Evolutionary conservation across 2,888 invertebrate species (phyloP).

Genomic region (Tridacna crocea): DNA sequence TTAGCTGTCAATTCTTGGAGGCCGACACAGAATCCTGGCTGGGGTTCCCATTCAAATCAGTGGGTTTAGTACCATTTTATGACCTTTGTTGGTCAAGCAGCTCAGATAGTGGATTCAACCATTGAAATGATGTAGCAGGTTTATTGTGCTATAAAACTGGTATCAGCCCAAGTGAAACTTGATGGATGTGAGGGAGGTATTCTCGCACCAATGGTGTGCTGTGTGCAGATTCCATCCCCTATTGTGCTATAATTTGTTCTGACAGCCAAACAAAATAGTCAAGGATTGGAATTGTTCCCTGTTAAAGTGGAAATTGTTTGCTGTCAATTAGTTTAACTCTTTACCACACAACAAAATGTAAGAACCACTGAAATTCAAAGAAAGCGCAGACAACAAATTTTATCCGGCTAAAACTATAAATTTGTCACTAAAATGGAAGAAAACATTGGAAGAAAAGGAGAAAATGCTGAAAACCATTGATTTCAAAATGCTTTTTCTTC

Average conservation of each 20-base stretch:
- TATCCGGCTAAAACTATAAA: too few relatives aligned
- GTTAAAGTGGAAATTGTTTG: too few relatives aligned
- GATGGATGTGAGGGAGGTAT: constrained; percentile 36
- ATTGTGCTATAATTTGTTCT: constrained; percentile 3
- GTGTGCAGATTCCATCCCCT: constrained; percentile 3
- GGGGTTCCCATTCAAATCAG: constrained; percentile 40
- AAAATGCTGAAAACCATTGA: too few relatives aligned
- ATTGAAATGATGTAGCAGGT: constrained; percentile 59
- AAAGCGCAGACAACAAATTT: too few relatives aligned
- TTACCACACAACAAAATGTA: too few relatives aligned
- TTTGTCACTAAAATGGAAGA: too few relatives aligned
- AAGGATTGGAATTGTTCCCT: neutral
- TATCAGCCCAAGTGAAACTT: constrained; percentile 61
- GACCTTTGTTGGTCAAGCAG: constrained; percentile 42
- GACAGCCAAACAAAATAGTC: neutral
- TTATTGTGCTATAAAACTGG: constrained; percentile 57
- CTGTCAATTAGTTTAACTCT: too few relatives aligned
- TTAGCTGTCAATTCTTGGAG: constrained; percentile 45
- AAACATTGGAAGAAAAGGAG: too few relatives aligned
- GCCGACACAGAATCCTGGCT: constrained; percentile 39
- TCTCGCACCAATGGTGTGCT: constrained; percentile 14
- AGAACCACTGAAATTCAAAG: too few relatives aligned
- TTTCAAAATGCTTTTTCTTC: too few relatives aligned
- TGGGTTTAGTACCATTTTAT: constrained; percentile 53
- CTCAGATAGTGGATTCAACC: constrained; percentile 40